Conservation (phyloP, 2,797 vertebrate genomes). For the Emydoidea blandingii region DNA sequence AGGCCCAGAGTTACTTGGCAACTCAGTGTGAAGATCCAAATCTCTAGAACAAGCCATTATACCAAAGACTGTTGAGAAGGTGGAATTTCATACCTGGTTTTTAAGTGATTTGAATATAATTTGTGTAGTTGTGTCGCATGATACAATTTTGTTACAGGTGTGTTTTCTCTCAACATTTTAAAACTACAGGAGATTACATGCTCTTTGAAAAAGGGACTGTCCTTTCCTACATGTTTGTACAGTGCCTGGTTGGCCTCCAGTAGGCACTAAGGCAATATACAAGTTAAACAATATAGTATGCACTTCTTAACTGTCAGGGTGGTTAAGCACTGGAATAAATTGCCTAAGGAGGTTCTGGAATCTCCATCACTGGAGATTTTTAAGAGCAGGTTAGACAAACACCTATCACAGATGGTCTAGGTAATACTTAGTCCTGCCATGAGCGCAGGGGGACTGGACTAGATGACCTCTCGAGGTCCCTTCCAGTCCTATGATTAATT, state of each 20-base stretch:
- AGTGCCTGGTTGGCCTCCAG: neutral
- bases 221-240: neutral
- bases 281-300: neutral
- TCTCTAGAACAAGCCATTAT: rapidly evolving
- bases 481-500: neutral
- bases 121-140: neutral
- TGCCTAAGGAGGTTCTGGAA: too few relatives aligned
- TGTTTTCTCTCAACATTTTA: neutral
- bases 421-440: too few relatives aligned
- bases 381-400: too few relatives aligned
- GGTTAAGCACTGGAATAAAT: too few relatives aligned
- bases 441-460: too few relatives aligned
- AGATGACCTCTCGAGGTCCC: too few relatives aligned
- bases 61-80: neutral
- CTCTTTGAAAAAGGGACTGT: neutral
- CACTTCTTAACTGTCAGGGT: neutral
- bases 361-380: too few relatives aligned
- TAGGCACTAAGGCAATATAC: neutral
- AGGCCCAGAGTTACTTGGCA: neutral
- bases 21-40: neutral
- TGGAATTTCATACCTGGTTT: neutral
- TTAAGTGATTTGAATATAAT: neutral
- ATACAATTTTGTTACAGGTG: neutral
- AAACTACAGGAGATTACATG: neutral
- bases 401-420: too few relatives aligned